Conservation (phyloP, 1,140 invertebrate species). For the Saccostrea echinata region DNA sequence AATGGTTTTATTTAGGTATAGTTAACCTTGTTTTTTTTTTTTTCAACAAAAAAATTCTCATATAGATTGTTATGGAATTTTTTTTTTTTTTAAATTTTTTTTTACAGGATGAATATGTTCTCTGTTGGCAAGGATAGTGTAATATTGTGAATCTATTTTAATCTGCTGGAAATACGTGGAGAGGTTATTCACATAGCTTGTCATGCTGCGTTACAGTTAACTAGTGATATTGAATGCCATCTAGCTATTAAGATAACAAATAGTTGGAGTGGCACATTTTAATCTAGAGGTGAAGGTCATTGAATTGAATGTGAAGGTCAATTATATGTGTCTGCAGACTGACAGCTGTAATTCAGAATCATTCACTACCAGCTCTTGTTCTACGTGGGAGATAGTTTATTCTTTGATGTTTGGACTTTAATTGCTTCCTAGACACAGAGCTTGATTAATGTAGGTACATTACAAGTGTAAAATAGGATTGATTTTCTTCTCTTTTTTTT, state of each 20-base stretch:
- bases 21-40: not conserved
- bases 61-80: not conserved
- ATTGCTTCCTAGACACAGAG: not conserved
- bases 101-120: not conserved
- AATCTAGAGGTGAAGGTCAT: constrained; percentile 1
- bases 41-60: not conserved
- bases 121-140: not conserved
- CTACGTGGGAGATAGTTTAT: not conserved
- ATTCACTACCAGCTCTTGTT: not conserved
- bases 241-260: constrained; percentile 23
- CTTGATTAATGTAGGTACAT: not conserved
- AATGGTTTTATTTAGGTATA: no score
- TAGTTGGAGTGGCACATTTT: constrained; percentile 33
- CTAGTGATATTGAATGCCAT: constrained; percentile 4
- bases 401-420: not conserved
- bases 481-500: not conserved
- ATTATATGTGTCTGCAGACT: not conserved
- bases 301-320: not conserved
- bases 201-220: not conserved
- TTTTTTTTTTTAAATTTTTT: no score
- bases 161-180: not conserved
- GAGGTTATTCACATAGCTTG: not conserved
- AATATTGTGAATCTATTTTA: not conserved
- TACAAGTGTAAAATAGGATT: not conserved
- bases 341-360: not conserved